Evolutionary conservation across 2,113 vertebrate genomes (phyloP), one percentile per base, ranked within the genome.

Genomic region (Pluvialis apricaria): DNA sequence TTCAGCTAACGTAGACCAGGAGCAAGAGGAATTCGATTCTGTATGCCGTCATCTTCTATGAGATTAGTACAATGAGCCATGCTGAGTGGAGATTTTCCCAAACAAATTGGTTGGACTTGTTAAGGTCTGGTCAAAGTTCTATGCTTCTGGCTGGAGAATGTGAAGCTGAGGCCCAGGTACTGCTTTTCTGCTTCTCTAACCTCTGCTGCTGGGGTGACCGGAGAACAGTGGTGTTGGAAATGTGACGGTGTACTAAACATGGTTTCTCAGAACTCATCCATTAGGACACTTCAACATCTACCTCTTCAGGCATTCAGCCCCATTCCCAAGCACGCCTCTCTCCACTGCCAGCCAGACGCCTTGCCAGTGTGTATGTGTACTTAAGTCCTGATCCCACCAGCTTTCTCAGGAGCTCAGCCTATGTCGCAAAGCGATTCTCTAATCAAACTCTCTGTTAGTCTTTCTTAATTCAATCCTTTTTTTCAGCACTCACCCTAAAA

Each of bases 11-110:
- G 0, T 9, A 31, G 38, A 55, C 32, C 4, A 2, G 26, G 14
- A 71, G 34, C 14, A n/a, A 57, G 14, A 76, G 40, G 44, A 92
- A 54, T 54, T 94, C 0, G 1, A 15, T 65, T 70, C 58, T 73
- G 2, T 54, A 34, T 62, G 42, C 38, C n/a, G 26, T 86, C 38
- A 66, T 61, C 38, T 66, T 13, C 28, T 62, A 0, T 26, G 68
- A 77, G 54, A 76, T 15, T 64, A 0, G 0, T 88, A 66, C 52
- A 83, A 47, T 4, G 6, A 65, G 17, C 15, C 2, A 2, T 52
- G 26, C 36, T 58, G 51, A 64, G 38, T 55, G 52, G 42, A 84
- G 32, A 17, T 91, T 92, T 68, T 22, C 25, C 25, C 29, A 40
- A 51, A 75, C 25, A 80, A 60, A 24, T 64, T 2, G 0, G 6